Evolutionary conservation across 1,140 invertebrate genomes (phyloP).

Genomic region (Achatina immaculata): DNA sequence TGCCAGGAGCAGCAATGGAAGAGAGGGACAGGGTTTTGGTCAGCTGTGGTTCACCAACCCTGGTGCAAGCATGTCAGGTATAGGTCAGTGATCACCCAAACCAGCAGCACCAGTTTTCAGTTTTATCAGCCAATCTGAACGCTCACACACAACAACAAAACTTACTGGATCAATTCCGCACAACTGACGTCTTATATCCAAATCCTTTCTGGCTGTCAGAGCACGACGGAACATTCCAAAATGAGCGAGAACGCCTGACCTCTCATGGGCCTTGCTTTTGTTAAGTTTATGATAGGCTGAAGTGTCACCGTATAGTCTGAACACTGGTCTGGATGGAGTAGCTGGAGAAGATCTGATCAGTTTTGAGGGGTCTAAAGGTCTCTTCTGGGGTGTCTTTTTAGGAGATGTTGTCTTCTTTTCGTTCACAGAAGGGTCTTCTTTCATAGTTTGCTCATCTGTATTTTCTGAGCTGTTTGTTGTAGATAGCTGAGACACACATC

Average conservation of each 20-base stretch:
- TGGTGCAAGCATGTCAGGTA: too few relatives aligned
- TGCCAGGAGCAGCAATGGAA: too few relatives aligned
- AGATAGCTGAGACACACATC: too few relatives aligned
- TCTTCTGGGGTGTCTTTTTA: neutral
- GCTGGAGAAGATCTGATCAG: neutral
- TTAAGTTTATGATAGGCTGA: constrained; percentile 23
- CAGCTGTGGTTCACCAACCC: too few relatives aligned
- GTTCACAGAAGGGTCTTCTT: neutral
- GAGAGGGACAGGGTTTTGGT: too few relatives aligned
- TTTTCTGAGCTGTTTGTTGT: too few relatives aligned
- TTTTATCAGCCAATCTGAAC: too few relatives aligned
- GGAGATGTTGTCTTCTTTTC: neutral
- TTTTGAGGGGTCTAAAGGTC: neutral
- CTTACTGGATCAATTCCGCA: constrained; percentile 67
- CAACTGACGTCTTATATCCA: constrained; percentile 66
- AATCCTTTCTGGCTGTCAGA: constrained; percentile 67
- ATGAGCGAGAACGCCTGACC: constrained; percentile 55
- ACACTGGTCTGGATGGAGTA: neutral
- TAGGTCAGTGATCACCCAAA: too few relatives aligned
- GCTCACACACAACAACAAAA: too few relatives aligned
- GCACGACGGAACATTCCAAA: constrained; percentile 65
- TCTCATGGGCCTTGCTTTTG: constrained; percentile 43
- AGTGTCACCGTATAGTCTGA: constrained; percentile 30
- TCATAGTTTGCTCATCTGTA: too few relatives aligned
- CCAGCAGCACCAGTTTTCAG: too few relatives aligned